Evolutionary conservation across 2,888 invertebrate species (phyloP).

Genomic region (Eupithecia insigniata): DNA sequence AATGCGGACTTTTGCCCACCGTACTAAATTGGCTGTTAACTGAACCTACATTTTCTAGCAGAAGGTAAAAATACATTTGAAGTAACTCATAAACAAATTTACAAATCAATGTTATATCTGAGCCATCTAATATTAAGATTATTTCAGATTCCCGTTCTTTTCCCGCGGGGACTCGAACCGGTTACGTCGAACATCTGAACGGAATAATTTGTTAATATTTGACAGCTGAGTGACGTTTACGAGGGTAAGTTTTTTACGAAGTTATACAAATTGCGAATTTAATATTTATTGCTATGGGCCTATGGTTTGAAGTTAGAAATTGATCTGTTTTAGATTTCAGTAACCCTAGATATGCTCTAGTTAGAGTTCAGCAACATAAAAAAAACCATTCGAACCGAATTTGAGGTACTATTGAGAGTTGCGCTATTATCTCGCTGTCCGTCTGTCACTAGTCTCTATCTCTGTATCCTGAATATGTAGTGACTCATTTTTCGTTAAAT

Average conservation of each 20-base stretch:
- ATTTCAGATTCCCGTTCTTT: constrained; percentile 46
- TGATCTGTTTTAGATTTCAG: neutral
- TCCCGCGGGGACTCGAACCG: constrained; percentile 51
- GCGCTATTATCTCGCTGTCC: neutral
- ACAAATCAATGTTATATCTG: constrained; percentile 4
- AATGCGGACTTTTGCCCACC: too few relatives aligned
- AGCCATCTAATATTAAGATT: constrained; percentile 40
- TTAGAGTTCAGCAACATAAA: too few relatives aligned
- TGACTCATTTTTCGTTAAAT: neutral
- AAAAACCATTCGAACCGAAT: too few relatives aligned
- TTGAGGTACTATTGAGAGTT: neutral
- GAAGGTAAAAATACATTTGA: neutral
- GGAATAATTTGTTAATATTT: constrained; percentile 61
- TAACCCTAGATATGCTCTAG: neutral
- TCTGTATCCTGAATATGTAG: neutral
- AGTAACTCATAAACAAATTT: neutral
- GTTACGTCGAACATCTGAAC: constrained; percentile 48
- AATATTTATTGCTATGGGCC: constrained; percentile 16
- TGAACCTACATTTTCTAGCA: neutral
- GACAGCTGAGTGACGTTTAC: constrained; percentile 60
- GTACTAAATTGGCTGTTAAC: too few relatives aligned
- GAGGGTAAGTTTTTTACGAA: constrained; percentile 43
- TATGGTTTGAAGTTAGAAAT: constrained; percentile 3
- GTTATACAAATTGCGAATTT: constrained; percentile 14
- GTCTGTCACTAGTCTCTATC: neutral